Percentiles rank a stretch among this genome's conserved stretches.
These are phyloP conservation scores for zebrafish (Danio rerio) DNA, from an alignment of 2,113 vertebrate genomes.

Conservation along the genomic window GRCz12tu NC_133192.1:9188001-9188500, in stretches of 20 bases:
- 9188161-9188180: conserved; percentile 83
- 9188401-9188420: too few species aligned
- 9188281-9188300: neutral
- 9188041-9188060: conserved; percentile 61
- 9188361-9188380: too few species aligned
- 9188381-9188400: too few species aligned
- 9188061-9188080: conserved; percentile 80
- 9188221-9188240: conserved; percentile 83
- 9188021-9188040: neutral
- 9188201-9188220: conserved; percentile 90
- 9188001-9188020: too few species aligned
- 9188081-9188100: conserved; percentile 88
- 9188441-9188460: too few species aligned
- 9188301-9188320: too few species aligned
- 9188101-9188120: conserved; percentile 86
- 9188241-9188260: conserved; percentile 85
- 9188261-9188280: conserved; percentile 72
- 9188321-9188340: too few species aligned
- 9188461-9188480: too few species aligned
- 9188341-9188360: too few species aligned
- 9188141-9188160: conserved; percentile 88
- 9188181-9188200: conserved; percentile 85
- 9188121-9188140: conserved; percentile 90
- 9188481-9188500: too few species aligned
- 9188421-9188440: too few species aligned